phyloP scores from a whole-genome alignment of 92 coral and sea anemone genomes.

The Parazoanthus darwini region DNA sequence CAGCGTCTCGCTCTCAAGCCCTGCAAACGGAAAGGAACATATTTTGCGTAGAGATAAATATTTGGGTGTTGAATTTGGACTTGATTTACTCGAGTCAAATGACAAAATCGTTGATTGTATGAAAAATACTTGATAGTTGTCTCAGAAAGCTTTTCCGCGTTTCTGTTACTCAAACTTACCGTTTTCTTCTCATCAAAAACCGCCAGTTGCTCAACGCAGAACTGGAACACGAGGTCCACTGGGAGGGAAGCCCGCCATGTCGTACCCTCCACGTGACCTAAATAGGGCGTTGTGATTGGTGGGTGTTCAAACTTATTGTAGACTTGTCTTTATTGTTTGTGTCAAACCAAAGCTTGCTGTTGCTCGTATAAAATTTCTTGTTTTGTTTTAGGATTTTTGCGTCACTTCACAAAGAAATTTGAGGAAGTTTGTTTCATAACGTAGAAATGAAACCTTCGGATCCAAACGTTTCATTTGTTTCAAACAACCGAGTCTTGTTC shows the following conservation, averaged over 20 bases:
- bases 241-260: slow-evolving; percentile 78
- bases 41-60: neutral
- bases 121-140: neutral
- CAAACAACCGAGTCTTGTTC: too few species aligned
- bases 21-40: slow-evolving; percentile 41
- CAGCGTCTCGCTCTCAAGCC: neutral
- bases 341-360: neutral
- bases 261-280: slow-evolving; percentile 67
- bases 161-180: neutral
- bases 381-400: neutral
- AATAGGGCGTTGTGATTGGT: slow-evolving; percentile 65
- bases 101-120: neutral
- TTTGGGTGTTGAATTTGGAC: slow-evolving; percentile 4
- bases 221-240: slow-evolving; percentile 68
- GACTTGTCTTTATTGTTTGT: slow-evolving; percentile 2
- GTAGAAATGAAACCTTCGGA: too few species aligned
- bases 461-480: too few species aligned
- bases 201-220: slow-evolving; percentile 25
- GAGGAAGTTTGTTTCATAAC: neutral
- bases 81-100: neutral
- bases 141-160: neutral
- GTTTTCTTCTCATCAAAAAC: slow-evolving; percentile 23
- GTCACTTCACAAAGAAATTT: neutral
- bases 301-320: slow-evolving; percentile 19
- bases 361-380: too few species aligned